Evolutionary conservation across 2,888 invertebrate genomes (phyloP).

Genomic region (Eristalis arbustorum): DNA sequence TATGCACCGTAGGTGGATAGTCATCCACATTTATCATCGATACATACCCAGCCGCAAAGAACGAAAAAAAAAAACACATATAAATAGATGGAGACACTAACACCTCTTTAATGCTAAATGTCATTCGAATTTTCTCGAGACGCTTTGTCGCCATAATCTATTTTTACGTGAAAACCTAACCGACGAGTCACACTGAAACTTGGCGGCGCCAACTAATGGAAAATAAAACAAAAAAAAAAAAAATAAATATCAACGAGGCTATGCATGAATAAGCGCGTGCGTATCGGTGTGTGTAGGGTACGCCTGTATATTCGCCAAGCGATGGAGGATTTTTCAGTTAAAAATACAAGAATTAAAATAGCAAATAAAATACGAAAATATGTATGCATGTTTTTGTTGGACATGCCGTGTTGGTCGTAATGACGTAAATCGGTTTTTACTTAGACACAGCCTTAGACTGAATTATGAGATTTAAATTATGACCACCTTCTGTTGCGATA

Average conservation of each 20-base stretch:
- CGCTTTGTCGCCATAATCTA: constrained; percentile 48
- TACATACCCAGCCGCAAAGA: neutral
- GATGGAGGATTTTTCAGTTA: neutral
- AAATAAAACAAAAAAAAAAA: constrained; percentile 22
- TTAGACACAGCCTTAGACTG: neutral
- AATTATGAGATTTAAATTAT: constrained; percentile 11
- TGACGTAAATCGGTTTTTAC: constrained; percentile 25
- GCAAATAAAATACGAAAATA: neutral
- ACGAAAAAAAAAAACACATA: constrained; percentile 20
- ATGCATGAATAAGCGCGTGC: neutral
- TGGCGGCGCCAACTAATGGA: constrained; percentile 62
- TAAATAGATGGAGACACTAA: constrained; percentile 8
- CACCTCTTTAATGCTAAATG: constrained; percentile 15
- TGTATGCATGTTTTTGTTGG: neutral
- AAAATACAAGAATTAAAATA: neutral
- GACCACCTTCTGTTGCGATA: neutral
- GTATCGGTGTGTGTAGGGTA: no score
- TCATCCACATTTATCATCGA: constrained; percentile 6
- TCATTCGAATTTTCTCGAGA: constrained; percentile 56
- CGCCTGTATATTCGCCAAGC: neutral
- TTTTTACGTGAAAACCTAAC: constrained; percentile 43
- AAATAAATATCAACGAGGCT: neutral
- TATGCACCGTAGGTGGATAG: constrained; percentile 11
- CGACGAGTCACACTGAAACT: constrained; percentile 50
- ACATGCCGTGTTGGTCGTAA: neutral